These are phyloP conservation scores for Cyprinodon brontotheroides DNA, from an alignment of 2,113 vertebrate species.

Conservation along the genomic window DNA sequence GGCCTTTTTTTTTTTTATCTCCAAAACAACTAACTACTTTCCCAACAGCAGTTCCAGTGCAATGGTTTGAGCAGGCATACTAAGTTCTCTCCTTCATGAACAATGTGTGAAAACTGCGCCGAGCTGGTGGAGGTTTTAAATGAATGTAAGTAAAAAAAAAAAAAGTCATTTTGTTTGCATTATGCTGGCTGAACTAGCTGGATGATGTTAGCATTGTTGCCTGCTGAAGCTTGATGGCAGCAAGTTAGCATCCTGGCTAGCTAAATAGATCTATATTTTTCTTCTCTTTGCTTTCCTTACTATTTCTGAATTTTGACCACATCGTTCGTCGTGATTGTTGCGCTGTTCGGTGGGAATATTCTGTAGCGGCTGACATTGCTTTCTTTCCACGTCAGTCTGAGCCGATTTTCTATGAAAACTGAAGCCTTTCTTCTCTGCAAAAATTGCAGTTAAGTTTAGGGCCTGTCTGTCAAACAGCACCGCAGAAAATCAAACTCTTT, in stretches of 20 bases:
- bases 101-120: slow-evolving; percentile 99
- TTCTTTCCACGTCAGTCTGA: not conserved
- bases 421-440: slow-evolving; percentile 17
- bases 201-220: slow-evolving; percentile 41
- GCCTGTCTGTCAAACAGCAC: slow-evolving; percentile 62
- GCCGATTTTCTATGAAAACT: slow-evolving; percentile 8
- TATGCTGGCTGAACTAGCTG: slow-evolving; percentile 15
- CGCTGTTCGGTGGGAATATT: not conserved
- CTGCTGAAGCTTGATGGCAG: slow-evolving; percentile 14
- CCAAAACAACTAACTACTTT: slow-evolving; percentile 74
- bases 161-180: slow-evolving; percentile 5
- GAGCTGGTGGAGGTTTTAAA: slow-evolving; percentile 99
- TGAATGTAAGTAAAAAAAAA: slow-evolving; percentile 88
- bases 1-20: slow-evolving; percentile 58
- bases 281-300: not conserved
- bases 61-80: slow-evolving; percentile 83
- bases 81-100: slow-evolving; percentile 81
- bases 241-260: slow-evolving; percentile 49
- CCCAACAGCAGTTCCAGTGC: slow-evolving; percentile 78
- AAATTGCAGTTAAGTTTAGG: slow-evolving; percentile 32
- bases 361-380: not conserved
- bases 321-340: too few relatives aligned
- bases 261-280: slow-evolving; percentile 47
- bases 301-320: not conserved
- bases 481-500: slow-evolving; percentile 18